These are phyloP conservation scores for Glandiceps talaboti DNA, from an alignment of 53 echinoderm and acorn worm species.

Conservation along the genomic window DNA sequence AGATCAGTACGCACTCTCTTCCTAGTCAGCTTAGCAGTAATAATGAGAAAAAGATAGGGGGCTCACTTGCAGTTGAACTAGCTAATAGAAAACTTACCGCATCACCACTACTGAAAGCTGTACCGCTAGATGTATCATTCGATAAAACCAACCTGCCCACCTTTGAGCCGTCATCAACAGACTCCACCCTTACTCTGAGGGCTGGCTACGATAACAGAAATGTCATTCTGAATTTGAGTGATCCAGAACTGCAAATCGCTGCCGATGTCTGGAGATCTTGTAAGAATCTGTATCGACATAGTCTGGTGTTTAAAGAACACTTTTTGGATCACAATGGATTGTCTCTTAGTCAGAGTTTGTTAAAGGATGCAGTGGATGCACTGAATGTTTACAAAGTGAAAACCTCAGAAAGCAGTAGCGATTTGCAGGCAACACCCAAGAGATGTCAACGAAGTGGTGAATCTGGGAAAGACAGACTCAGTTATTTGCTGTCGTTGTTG, in stretches of 20 bases:
- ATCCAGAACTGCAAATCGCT: constrained; percentile 34
- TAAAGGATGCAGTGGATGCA: constrained; percentile 6
- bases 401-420: background rate
- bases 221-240: constrained; percentile 27
- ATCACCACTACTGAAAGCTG: background rate
- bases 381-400: background rate
- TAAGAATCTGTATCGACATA: constrained; percentile 49
- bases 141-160: background rate
- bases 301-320: constrained; percentile 42
- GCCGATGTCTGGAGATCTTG: constrained; percentile 78
- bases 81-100: background rate
- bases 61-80: background rate
- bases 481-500: background rate
- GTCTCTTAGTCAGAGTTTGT: background rate
- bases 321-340: constrained; percentile 32
- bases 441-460: background rate
- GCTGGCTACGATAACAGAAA: background rate
- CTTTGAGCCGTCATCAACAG: background rate
- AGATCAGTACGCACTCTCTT: background rate
- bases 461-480: background rate
- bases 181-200: background rate
- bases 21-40: background rate
- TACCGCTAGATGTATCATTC: background rate
- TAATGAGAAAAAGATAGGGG: background rate
- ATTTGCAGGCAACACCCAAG: background rate